Evolutionary conservation across 2,888 invertebrate species (phyloP).

Genomic region (Euclidia mi): DNA sequence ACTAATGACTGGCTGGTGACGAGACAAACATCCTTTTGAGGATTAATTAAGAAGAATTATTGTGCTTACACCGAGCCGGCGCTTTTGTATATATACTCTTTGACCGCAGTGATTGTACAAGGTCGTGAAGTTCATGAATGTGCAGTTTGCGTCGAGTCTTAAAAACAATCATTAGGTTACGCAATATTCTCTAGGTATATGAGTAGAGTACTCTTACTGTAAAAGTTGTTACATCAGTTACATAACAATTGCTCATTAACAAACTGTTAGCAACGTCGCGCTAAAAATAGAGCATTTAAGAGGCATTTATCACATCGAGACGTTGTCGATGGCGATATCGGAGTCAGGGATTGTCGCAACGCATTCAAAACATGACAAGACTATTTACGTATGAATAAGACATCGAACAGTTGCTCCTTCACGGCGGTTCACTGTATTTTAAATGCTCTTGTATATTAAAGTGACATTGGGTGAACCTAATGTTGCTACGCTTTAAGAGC

Average conservation of each 20-base stretch:
- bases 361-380: no score
- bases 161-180: constrained; percentile 22
- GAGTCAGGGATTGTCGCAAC: not conserved
- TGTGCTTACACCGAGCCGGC: not conserved
- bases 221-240: constrained; percentile 1
- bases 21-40: constrained; percentile 12
- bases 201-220: constrained; percentile 16
- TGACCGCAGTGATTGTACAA: constrained; percentile 27
- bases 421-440: no score
- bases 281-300: constrained; percentile 3
- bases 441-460: no score
- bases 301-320: constrained; percentile 10
- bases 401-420: no score
- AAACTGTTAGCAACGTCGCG: constrained; percentile 9
- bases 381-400: no score
- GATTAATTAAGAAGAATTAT: constrained; percentile 23
- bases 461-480: no score
- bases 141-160: constrained; percentile 27
- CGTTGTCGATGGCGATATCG: not conserved
- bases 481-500: no score
- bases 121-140: constrained; percentile 35
- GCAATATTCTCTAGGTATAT: constrained; percentile 17
- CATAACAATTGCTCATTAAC: constrained; percentile 29
- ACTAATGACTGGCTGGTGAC: constrained; percentile 17
- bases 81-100: constrained; percentile 11